Evolutionary conservation across 2,113 vertebrate genomes (phyloP).

Genomic region (Aphyosemion australe): DNA sequence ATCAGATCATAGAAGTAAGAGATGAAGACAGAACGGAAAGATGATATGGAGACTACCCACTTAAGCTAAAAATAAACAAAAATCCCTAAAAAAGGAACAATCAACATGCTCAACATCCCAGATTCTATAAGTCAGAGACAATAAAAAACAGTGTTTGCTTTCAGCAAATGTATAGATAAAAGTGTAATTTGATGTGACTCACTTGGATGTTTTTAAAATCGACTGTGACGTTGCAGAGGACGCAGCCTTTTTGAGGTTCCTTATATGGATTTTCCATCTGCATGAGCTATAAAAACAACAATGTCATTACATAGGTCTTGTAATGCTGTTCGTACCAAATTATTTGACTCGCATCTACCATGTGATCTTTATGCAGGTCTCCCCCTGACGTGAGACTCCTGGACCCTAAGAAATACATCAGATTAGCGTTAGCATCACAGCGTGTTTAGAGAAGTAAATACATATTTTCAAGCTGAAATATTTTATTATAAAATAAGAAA

Average conservation of each 20-base stretch:
- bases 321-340: too few relatives aligned
- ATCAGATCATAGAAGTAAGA: too few relatives aligned
- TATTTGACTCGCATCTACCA: constrained; percentile 37
- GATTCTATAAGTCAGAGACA: too few relatives aligned
- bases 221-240: constrained; percentile 84
- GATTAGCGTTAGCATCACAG: constrained; percentile 10
- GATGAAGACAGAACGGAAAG: too few relatives aligned
- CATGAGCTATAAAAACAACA: constrained; percentile 73
- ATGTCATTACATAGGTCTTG: not conserved
- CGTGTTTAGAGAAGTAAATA: not conserved
- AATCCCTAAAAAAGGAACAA: too few relatives aligned
- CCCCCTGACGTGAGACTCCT: constrained; percentile 34
- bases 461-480: accelerated
- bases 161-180: too few relatives aligned
- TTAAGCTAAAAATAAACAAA: too few relatives aligned
- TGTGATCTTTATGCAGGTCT: constrained; percentile 29
- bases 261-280: constrained; percentile 90
- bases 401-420: constrained; percentile 37
- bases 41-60: too few relatives aligned
- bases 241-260: constrained; percentile 84
- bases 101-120: too few relatives aligned
- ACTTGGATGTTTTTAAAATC: constrained; percentile 96
- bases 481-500: not conserved
- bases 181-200: not conserved
- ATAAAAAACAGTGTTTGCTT: too few relatives aligned